Percentiles rank a stretch among this genome's conserved stretches.
Conservation (phyloP, 2,888 invertebrate species). For the Agapostemon virescens region DNA sequence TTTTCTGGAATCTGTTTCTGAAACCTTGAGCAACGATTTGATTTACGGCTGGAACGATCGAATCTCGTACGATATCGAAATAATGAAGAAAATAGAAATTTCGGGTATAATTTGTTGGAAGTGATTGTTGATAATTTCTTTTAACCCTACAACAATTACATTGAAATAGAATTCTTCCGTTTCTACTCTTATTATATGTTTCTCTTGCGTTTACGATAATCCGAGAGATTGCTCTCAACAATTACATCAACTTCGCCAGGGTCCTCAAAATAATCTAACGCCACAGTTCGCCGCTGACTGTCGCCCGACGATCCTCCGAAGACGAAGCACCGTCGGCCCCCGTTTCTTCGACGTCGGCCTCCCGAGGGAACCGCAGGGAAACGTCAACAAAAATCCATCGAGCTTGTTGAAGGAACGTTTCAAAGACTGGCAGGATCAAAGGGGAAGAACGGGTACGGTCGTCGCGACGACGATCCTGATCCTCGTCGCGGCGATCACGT, state of each 20-base stretch:
- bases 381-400: not conserved
- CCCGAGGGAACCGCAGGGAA: not conserved
- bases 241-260: not conserved
- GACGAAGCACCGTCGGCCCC: not conserved
- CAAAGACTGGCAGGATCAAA: not conserved
- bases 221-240: too few species aligned
- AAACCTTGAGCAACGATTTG: too few species aligned
- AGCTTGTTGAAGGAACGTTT: not conserved
- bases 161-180: too few species aligned
- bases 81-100: too few species aligned
- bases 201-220: too few species aligned
- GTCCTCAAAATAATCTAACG: not conserved
- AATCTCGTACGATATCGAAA: too few species aligned
- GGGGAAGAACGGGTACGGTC: not conserved
- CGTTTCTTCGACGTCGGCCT: not conserved
- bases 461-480: not conserved
- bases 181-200: too few species aligned
- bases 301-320: not conserved
- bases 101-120: too few species aligned
- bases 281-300: not conserved
- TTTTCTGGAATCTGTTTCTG: too few species aligned
- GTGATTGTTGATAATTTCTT: too few species aligned
- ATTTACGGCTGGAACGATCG: too few species aligned
- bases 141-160: too few species aligned
- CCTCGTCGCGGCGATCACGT: slow-evolving; percentile 23